phyloP scores from a whole-genome alignment of 2,113 vertebrate genomes.

The Fregetta grallaria region DNA sequence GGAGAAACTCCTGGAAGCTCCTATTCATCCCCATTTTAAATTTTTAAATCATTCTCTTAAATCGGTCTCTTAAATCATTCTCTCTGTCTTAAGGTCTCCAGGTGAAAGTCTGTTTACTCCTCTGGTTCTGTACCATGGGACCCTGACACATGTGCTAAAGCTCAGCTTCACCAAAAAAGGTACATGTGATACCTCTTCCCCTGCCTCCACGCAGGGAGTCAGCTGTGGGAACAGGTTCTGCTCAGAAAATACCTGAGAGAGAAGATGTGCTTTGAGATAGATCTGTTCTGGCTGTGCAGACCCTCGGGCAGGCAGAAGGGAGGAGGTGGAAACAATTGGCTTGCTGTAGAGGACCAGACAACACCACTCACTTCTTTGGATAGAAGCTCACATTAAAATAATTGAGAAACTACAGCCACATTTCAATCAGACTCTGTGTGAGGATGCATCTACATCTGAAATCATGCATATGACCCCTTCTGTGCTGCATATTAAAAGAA shows the following conservation, averaged over 20 bases:
- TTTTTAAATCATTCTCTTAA: not conserved
- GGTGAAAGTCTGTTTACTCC: not conserved
- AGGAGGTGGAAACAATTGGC: not conserved
- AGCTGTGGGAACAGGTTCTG: not conserved
- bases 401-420: not conserved
- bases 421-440: not conserved
- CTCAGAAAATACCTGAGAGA: not conserved
- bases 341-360: not conserved
- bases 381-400: not conserved
- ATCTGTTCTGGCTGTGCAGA: not conserved
- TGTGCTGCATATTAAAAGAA: not conserved
- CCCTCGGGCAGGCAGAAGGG: not conserved
- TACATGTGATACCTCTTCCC: not conserved
- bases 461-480: not conserved
- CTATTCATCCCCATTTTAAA: not conserved
- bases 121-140: not conserved
- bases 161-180: not conserved
- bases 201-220: not conserved
- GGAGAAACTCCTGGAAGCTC: not conserved
- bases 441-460: not conserved
- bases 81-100: not conserved
- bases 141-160: not conserved
- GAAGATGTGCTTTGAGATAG: not conserved
- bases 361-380: not conserved
- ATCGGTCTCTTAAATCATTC: not conserved